Base-by-base conservation (phyloP, 1,140 invertebrate species). In the Penaeus indicus region DNA sequence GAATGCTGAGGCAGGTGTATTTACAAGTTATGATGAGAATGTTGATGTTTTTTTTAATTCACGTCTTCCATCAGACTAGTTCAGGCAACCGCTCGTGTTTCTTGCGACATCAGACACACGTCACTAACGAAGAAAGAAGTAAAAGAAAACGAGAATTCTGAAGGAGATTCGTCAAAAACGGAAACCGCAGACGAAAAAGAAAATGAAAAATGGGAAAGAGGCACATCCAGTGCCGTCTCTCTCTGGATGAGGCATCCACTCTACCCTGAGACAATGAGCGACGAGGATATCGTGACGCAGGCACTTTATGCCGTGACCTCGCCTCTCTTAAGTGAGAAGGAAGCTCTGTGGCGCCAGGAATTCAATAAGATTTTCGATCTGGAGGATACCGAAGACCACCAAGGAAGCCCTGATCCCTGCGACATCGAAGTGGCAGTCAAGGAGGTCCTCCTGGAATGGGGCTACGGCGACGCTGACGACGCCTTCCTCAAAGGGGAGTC, bases 361-460 rank as follows among this genome's bases (percentile, higher is more conserved):
- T 88, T 88, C 69, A 47, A 10, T 13, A 78, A 32, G 5, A 83
- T 63, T 22, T 88, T 88, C 47, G 62, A 79, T 7, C 62, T 67
- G 18, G 22, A 81, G 60, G 81, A 84, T 22, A 13, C 25, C 7
- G 27, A 78, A 22, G 32, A 78, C 19, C 7, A 42, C 32, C 11
- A 83, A 21, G 8, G 42, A 1, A 18, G 32, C 18, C n/a, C 38
- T 25, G 72, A 67, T 10, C 54, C 54, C 25, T 63, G 47, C 27
- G 75, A 78, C 42, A 21, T 88, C 13, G 81, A 84, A 60, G 82
- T 84, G 61, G 64, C 47, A 19, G 5, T 88, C 18, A 47, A 78
- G 21, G 69, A 79, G 25, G 87, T 88, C 18, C 61, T 88, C 27
- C 25, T 88, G 3, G 81, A 88, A 27, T 84, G 87, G 72, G 87